These are phyloP conservation scores for Himalopsyche anomala DNA, from an alignment of 2,888 invertebrate species.

Conservation along the genomic window DNA sequence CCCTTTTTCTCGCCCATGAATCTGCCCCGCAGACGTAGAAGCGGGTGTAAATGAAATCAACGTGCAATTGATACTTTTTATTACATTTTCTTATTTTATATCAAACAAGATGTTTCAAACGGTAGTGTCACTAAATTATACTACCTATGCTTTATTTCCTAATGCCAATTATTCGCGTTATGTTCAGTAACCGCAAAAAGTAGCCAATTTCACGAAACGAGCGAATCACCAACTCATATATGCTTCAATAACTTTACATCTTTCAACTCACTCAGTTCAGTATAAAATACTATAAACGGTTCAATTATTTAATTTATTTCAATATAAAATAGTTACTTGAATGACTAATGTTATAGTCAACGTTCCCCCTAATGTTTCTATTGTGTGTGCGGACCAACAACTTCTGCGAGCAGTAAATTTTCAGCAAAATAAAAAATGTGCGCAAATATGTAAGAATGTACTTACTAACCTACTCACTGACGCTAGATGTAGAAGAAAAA, in stretches of 20 bases:
- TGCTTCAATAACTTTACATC: background rate
- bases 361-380: too few species aligned
- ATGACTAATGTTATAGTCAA: background rate
- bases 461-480: too few species aligned
- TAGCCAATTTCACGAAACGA: conserved; percentile 24
- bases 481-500: too few species aligned
- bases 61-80: too few species aligned
- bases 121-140: background rate
- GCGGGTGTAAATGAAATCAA: too few species aligned
- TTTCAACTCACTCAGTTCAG: background rate
- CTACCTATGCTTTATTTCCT: background rate
- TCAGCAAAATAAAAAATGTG: too few species aligned
- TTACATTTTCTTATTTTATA: too few species aligned
- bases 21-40: too few species aligned
- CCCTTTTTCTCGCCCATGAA: too few species aligned
- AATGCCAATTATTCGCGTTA: conserved; percentile 32
- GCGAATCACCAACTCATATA: background rate
- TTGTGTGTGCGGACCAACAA: too few species aligned
- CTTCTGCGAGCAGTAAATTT: too few species aligned
- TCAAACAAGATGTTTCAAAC: background rate
- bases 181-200: conserved; percentile 37
- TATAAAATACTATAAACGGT: background rate
- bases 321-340: background rate
- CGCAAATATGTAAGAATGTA: too few species aligned
- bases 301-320: background rate